Conservation (phyloP, 2,113 vertebrate genomes). For the Grus americana region DNA sequence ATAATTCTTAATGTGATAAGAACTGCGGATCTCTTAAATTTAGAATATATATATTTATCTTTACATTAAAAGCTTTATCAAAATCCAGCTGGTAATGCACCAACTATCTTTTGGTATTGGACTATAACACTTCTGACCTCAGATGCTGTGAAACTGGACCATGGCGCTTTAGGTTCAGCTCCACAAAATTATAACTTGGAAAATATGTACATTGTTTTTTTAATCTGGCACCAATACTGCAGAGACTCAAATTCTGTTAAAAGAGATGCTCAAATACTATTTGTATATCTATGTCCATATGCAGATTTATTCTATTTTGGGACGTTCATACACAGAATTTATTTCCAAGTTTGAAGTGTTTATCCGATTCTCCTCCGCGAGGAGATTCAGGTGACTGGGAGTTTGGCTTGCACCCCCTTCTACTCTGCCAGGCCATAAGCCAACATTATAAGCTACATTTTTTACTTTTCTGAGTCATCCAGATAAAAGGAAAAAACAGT, state of each 20-base stretch:
- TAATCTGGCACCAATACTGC: background rate
- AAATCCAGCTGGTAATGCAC: background rate
- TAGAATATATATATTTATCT: background rate
- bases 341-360: background rate
- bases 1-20: background rate
- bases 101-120: background rate
- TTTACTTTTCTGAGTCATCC: constrained; percentile 60
- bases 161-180: background rate
- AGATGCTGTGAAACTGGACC: background rate
- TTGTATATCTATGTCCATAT: background rate
- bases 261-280: background rate
- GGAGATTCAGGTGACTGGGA: constrained; percentile 17
- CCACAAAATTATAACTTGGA: background rate
- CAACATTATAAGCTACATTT: constrained; percentile 25
- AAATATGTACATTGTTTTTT: background rate
- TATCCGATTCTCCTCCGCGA: background rate
- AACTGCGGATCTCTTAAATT: background rate
- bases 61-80: background rate
- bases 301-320: background rate
- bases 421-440: constrained; percentile 26
- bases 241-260: background rate
- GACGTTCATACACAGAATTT: background rate
- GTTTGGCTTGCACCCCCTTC: background rate
- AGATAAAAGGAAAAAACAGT: constrained; percentile 49
- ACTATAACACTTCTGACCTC: background rate